Conservation (phyloP, 2,797 vertebrate species). For the Sardinella longiceps region DNA sequence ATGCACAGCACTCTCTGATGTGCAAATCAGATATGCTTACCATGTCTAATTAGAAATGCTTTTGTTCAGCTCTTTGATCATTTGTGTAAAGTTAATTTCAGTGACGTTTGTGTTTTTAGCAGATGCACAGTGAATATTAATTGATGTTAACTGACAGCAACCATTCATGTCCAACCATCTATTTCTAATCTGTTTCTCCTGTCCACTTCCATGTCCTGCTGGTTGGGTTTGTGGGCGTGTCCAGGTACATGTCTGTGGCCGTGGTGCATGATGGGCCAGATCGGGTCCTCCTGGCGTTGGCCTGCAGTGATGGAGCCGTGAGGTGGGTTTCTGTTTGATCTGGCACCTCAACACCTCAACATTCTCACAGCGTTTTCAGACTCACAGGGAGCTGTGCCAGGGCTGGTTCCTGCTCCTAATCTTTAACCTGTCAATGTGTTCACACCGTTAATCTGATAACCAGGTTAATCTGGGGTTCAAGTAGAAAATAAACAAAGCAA, state of each 20-base stretch:
- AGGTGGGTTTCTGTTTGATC: constrained; percentile 74
- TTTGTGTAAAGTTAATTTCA: background rate
- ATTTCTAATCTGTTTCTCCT: too few species aligned
- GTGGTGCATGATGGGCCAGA: constrained; percentile 65
- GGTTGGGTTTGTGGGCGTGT: constrained; percentile 42
- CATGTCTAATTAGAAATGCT: background rate
- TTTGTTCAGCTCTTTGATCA: background rate
- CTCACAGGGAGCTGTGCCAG: too few species aligned
- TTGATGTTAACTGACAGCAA: background rate
- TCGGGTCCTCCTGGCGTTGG: constrained; percentile 76
- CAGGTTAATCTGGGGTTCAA: too few species aligned
- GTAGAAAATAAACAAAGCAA: too few species aligned
- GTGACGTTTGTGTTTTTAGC: background rate
- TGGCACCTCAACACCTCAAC: too few species aligned
- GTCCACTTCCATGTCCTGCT: background rate
- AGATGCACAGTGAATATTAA: background rate
- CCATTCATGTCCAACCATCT: background rate
- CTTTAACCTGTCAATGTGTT: too few species aligned
- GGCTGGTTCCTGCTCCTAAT: too few species aligned
- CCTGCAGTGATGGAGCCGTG: constrained; percentile 91
- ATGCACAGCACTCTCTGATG: background rate
- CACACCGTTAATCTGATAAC: too few species aligned
- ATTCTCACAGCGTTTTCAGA: too few species aligned
- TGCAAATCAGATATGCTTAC: background rate
- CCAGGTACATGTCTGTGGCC: constrained; percentile 87